Evolutionary conservation across 2,113 vertebrate genomes (phyloP).

Genomic region (Anolis sagrei): DNA sequence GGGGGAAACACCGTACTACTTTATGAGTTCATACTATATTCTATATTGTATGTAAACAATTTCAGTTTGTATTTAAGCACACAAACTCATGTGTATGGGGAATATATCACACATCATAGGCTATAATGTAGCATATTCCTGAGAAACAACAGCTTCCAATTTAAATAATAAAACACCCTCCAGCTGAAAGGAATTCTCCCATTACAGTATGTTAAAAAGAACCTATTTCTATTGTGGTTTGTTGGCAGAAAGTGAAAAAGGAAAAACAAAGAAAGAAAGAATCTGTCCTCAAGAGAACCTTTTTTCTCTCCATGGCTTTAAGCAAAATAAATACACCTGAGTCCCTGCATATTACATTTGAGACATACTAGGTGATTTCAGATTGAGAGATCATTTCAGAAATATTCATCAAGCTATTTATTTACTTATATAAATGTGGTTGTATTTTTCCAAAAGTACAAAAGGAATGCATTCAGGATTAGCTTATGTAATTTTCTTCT

Average conservation of each 20-base stretch:
- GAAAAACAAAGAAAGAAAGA: slow-evolving; percentile 17
- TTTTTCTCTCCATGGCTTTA: slow-evolving; percentile 57
- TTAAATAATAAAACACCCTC: slow-evolving; percentile 80
- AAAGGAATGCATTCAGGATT: slow-evolving; percentile 88
- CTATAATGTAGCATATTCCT: slow-evolving; percentile 69
- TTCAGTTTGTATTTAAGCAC: slow-evolving; percentile 57
- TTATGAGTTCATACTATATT: slow-evolving; percentile 45
- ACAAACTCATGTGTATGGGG: slow-evolving; percentile 63
- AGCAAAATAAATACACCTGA: slow-evolving; percentile 55
- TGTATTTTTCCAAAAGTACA: slow-evolving; percentile 76
- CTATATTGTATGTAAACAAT: slow-evolving; percentile 55
- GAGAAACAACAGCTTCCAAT: slow-evolving; percentile 77
- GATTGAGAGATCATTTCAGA: slow-evolving; percentile 78
- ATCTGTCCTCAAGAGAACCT: slow-evolving; percentile 74
- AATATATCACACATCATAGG: slow-evolving; percentile 68
- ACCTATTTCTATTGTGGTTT: slow-evolving; percentile 82
- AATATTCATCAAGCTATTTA: slow-evolving; percentile 84
- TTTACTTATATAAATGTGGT: slow-evolving; percentile 81
- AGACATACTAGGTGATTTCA: slow-evolving; percentile 81
- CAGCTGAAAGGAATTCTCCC: slow-evolving; percentile 84
- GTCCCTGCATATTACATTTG: slow-evolving; percentile 67
- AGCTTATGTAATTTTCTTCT: slow-evolving; percentile 89
- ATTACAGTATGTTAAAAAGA: slow-evolving; percentile 80
- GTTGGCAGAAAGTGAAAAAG: slow-evolving; percentile 71
- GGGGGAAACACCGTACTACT: slow-evolving; percentile 39